Conservation (phyloP, 2,888 invertebrate genomes). For the Agrochola litura region DNA sequence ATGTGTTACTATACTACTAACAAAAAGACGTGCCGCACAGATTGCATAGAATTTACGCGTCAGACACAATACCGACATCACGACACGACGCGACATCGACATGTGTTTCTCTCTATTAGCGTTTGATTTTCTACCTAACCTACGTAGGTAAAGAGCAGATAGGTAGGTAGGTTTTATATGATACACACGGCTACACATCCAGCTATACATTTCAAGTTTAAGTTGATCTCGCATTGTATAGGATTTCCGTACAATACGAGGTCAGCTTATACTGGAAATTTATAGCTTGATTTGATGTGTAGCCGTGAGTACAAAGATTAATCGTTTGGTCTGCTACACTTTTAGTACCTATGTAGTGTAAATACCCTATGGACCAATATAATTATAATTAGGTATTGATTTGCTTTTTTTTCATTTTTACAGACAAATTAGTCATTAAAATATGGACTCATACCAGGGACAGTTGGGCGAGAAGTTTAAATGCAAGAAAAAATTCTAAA, state of each 20-base stretch:
- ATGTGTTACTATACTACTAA: background rate
- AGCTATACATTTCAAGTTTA: too few species aligned
- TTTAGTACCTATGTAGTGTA: background rate
- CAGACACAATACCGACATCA: background rate
- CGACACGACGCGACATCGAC: background rate
- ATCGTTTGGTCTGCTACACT: background rate
- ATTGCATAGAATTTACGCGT: background rate
- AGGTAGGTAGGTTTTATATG: too few species aligned
- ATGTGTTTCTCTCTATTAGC: background rate
- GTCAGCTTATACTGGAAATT: too few species aligned
- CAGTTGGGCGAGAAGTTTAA: constrained; percentile 25
- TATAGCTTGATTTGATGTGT: too few species aligned
- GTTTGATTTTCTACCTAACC: background rate
- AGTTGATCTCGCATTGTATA: too few species aligned
- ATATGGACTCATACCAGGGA: constrained; percentile 36
- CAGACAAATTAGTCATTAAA: constrained; percentile 26
- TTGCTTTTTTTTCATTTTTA: background rate
- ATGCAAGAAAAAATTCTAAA: constrained; percentile 5
- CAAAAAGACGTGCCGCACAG: background rate
- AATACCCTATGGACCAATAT: background rate
- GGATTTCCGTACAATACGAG: too few species aligned
- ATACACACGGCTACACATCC: too few species aligned
- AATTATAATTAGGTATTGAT: background rate
- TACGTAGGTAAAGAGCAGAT: background rate
- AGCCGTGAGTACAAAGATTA: too few species aligned